Evolutionary conservation across 1,140 invertebrate species (phyloP), one percentile per base, ranked within the genome.

Genomic region (Aradophagus sp.): DNA sequence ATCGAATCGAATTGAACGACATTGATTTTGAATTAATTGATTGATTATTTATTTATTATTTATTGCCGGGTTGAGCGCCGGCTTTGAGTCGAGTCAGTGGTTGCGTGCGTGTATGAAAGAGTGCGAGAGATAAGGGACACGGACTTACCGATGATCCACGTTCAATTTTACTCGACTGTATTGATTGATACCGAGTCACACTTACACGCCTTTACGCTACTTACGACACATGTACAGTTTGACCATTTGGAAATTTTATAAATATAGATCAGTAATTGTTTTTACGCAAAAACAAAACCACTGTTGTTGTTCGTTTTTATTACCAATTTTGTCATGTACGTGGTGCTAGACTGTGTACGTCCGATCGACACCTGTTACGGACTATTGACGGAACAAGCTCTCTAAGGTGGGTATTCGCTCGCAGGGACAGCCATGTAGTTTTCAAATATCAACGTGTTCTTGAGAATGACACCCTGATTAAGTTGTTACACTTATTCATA

Each of bases 211-310:
- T 58, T 16, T 61, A 69, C 71, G 55, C 39, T 73, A 67, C 55
- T 71, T 71, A 71, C 53, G 62, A 71, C 53, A 65, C 66, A 77
- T 85, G 84, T 85, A 84, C 78, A 84, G 81, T n/a, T n/a, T 82
- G 74, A 82, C 75, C 73, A 59, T 77, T 77, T 71, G 52, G 70
- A 75, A 76, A 74, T 52, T 77, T 67, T 77, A 83, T 59, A 83
- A 84, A 83, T 84, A 84, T 80, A 83, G 71, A 84, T 79, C 76
- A 82, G 77, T 80, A 76, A 79, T 84, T 83, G 77, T 84, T 84
- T 83, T 80, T 80, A 79, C 70, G 65, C 66, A 75, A 70, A 68
- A 62, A 55, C 35, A 47, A n/a, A 56, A 55, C 50, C 16, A 74
- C 67, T 75, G 47, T 76, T 82, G 76, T 70, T 82, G 73, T 80